A percentile compares a stretch with the other conserved stretches of the same genome.
Evolutionary conservation across 2,888 invertebrate species (phyloP).

Genomic region (Cyrtodaria siliqua): DNA sequence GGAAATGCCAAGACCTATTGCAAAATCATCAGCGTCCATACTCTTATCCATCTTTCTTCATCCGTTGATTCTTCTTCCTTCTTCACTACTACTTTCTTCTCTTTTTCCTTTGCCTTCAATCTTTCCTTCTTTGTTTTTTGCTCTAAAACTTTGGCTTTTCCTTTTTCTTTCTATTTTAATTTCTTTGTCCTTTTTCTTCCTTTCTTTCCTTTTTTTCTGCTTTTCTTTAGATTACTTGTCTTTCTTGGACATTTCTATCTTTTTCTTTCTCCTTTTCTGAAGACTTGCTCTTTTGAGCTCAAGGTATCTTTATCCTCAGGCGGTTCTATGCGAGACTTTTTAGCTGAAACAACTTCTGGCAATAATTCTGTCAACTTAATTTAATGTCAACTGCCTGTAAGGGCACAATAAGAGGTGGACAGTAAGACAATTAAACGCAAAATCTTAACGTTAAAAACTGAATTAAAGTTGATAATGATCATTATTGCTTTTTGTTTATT

Average conservation of each 20-base stretch:
- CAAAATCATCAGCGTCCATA: conserved; percentile 88
- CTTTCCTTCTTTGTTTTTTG: conserved; percentile 67
- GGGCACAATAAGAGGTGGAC: no score
- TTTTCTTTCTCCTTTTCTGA: conserved; percentile 47
- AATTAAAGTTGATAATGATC: no score
- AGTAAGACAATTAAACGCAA: no score
- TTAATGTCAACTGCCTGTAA: no score
- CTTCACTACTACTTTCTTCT: conserved; percentile 41
- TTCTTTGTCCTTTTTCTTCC: conserved; percentile 66
- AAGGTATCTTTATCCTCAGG: conserved; percentile 54
- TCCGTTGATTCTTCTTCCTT: conserved; percentile 51
- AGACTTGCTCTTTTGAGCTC: conserved; percentile 45
- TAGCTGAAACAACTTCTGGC: conserved; percentile 66
- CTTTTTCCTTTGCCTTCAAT: conserved; percentile 56
- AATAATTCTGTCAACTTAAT: no score
- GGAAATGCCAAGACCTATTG: conserved; percentile 91
- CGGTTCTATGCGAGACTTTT: conserved; percentile 69
- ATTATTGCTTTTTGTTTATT: no score
- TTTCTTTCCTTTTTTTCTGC: conserved; percentile 63
- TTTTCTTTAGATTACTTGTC: conserved; percentile 56
- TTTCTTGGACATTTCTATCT: conserved; percentile 47
- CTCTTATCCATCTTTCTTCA: conserved; percentile 86
- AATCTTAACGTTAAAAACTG: no score
- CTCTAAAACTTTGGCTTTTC: conserved; percentile 53
- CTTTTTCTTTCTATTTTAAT: conserved; percentile 63